These are phyloP conservation scores for Orbicella faveolata DNA, from an alignment of 64 coral and sea anemone genomes.

Conservation along the genomic window DNA sequence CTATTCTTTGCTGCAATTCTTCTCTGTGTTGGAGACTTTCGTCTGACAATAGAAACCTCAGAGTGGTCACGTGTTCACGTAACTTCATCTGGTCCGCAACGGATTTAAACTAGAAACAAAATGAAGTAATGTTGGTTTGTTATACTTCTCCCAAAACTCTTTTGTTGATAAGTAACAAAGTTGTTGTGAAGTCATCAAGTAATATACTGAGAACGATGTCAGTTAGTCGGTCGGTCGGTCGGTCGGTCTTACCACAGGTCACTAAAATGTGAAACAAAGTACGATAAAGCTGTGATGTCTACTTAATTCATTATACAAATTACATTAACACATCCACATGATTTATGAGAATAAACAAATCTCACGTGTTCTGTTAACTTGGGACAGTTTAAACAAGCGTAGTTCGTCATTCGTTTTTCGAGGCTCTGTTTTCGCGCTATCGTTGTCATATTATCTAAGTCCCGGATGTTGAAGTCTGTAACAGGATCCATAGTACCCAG, in stretches of 20 bases:
- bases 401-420: slow-evolving; percentile 55
- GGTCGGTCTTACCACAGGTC: too few relatives aligned
- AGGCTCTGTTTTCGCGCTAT: slow-evolving; percentile 57
- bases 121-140: neutral
- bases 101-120: slow-evolving; percentile 60
- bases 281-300: too few relatives aligned
- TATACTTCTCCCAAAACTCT: neutral
- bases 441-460: slow-evolving; percentile 61
- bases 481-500: slow-evolving; percentile 78
- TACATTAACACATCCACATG: too few relatives aligned
- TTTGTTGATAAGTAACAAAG: neutral
- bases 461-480: slow-evolving; percentile 88
- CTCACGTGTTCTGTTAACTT: slow-evolving; percentile 86
- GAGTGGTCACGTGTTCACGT: slow-evolving; percentile 51
- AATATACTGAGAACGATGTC: too few relatives aligned
- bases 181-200: too few relatives aligned
- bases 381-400: slow-evolving; percentile 73
- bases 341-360: neutral
- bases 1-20: slow-evolving; percentile 57
- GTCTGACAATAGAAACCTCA: slow-evolving; percentile 83
- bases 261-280: too few relatives aligned
- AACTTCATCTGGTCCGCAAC: slow-evolving; percentile 61
- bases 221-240: too few relatives aligned
- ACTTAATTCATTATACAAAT: too few relatives aligned
- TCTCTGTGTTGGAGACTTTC: slow-evolving; percentile 55